Evolutionary conservation across 2,113 vertebrate species (phyloP), one percentile per base, ranked within the genome.

Genomic region (Bagarius yarrelli): DNA sequence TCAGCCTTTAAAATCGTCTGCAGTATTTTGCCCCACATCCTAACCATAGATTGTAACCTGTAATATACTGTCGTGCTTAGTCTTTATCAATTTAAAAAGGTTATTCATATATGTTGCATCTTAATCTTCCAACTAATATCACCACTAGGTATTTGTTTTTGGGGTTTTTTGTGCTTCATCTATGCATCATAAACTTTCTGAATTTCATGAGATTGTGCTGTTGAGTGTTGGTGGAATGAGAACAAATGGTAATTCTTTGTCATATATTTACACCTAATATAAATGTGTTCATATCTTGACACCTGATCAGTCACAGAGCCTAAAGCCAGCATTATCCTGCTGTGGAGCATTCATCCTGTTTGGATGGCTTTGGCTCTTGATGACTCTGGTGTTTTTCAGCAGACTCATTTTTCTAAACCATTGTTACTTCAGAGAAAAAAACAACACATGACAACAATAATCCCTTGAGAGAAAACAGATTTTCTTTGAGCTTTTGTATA

Each of bases 251-350:
- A 6, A 18, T 57, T 76, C 72, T 34, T 40, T 81, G 60, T 30
- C 71, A 55, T 47, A 21, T 76, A 70, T 82, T 82, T 76, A 76
- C 60, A 57, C 52, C 34, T 36, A 16, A 27, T 21, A 34, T 70
- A 69, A 76, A 76, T 27, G 8, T 40, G 8, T 21, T 64, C 15
- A 16, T 9, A 36, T 81, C 47, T 56, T 25, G 16, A 40, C 12
- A 8, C 13, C 40, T 69, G 52, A 44, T 57, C n/a, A 78, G 50
- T 27, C 32, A 69, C 32, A 56, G 18, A 72, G 25, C 53, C 12
- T 71, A 14, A 71, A 79, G 25, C 32, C 9, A 55, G 36, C 53
- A 52, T 47, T 9, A 47, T 5, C 53, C 53, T 19, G 34, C 69
- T 60, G 25, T 23, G 12, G 2, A 80, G 71, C 12, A 25, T 44